A percentile compares a stretch with the other conserved stretches of the same genome.
Evolutionary conservation across 1,140 invertebrate species (phyloP).

Genomic region (Branchinecta lynchi): DNA sequence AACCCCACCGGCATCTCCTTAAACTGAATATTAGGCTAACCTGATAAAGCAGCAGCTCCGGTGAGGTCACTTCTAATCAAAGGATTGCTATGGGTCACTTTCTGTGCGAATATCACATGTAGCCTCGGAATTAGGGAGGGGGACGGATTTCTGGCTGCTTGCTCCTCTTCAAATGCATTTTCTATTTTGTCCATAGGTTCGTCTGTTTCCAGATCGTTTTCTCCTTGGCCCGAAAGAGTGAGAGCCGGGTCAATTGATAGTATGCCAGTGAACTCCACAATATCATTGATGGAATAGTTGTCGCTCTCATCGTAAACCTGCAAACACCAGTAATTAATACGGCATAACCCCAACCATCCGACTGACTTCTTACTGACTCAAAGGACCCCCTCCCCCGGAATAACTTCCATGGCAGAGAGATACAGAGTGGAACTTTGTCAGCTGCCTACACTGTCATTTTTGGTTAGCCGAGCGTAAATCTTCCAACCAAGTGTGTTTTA

Average conservation of each 20-base stretch:
- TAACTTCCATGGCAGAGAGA: too few relatives aligned
- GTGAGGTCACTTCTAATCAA: not conserved
- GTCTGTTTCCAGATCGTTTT: not conserved
- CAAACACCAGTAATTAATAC: too few relatives aligned
- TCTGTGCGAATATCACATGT: not conserved
- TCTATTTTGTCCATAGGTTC: not conserved
- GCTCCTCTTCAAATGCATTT: not conserved
- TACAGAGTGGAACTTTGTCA: too few relatives aligned
- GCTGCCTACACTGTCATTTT: too few relatives aligned
- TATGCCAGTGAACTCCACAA: not conserved
- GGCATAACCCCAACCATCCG: too few relatives aligned
- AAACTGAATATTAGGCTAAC: too few relatives aligned
- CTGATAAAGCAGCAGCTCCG: too few relatives aligned
- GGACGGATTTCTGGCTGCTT: constrained; percentile 7
- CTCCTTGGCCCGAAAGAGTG: not conserved
- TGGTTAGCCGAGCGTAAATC: too few relatives aligned
- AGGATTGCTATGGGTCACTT: not conserved
- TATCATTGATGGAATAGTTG: not conserved
- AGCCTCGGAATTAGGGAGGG: not conserved
- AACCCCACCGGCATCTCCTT: too few relatives aligned
- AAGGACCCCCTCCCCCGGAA: too few relatives aligned
- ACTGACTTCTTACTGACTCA: too few relatives aligned
- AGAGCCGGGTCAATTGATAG: not conserved
- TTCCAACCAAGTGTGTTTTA: too few relatives aligned
- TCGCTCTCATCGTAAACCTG: not conserved